Evolutionary conservation across 1,140 invertebrate genomes (phyloP).

Genomic region (Nasonia vitripennis): DNA sequence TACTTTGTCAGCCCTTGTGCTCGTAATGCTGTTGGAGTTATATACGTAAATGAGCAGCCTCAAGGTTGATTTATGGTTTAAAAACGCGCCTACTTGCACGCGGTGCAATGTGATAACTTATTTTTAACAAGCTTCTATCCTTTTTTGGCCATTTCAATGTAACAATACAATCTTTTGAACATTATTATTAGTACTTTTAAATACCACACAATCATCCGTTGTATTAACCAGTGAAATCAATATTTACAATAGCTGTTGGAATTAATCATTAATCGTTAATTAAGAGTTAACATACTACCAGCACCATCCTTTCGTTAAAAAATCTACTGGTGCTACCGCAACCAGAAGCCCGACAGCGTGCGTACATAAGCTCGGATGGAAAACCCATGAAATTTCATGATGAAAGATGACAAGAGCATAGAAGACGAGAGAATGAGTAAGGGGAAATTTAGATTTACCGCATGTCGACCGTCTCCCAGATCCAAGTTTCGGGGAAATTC

Average conservation of each 20-base stretch:
- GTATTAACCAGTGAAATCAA: neutral
- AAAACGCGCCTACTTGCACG: neutral
- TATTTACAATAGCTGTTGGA: neutral
- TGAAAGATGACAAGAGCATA: slow-evolving; percentile 5
- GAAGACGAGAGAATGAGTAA: slow-evolving; percentile 8
- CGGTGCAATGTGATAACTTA: no score
- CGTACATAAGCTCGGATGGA: slow-evolving; percentile 9
- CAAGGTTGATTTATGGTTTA: neutral
- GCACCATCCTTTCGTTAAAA: neutral
- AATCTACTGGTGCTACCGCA: neutral
- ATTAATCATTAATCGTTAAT: neutral
- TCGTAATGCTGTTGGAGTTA: neutral
- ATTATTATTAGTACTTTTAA: neutral
- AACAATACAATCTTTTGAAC: no score
- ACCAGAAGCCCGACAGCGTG: slow-evolving; percentile 41
- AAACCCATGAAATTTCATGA: slow-evolving; percentile 36
- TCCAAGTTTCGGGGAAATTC: slow-evolving; percentile 81
- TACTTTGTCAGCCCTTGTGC: neutral
- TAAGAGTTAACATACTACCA: neutral
- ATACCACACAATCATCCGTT: neutral
- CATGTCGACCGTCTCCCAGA: slow-evolving; percentile 78
- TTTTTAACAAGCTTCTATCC: no score
- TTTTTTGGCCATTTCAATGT: no score
- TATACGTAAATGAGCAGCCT: neutral
- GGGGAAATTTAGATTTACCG: slow-evolving; percentile 70